Evolutionary conservation across 2,113 vertebrate species (phyloP).

Genomic region (Bambusicola thoracicus): DNA sequence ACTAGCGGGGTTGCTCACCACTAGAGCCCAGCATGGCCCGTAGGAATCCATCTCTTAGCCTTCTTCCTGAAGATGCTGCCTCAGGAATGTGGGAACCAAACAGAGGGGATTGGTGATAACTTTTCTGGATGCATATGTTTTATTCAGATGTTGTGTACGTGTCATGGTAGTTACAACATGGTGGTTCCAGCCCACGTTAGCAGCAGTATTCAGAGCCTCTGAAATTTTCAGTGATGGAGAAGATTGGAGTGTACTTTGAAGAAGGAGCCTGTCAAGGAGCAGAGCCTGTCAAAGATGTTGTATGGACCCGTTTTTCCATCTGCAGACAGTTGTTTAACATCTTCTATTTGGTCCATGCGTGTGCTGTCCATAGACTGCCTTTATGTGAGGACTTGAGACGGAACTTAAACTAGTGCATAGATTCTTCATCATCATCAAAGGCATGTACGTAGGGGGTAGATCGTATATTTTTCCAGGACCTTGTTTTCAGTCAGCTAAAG

Average conservation of each 20-base stretch:
- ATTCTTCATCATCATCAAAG: neutral
- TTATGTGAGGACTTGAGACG: neutral
- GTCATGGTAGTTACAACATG: neutral
- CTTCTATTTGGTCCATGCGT: neutral
- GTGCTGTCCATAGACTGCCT: neutral
- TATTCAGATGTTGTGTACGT: neutral
- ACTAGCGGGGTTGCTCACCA: neutral
- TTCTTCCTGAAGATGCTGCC: neutral
- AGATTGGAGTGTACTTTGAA: neutral
- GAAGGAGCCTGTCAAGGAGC: neutral
- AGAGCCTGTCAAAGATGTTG: neutral
- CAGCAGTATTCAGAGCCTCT: accelerated
- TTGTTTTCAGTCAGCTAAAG: neutral
- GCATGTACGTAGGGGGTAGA: accelerated
- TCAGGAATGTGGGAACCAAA: neutral
- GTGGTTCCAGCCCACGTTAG: neutral
- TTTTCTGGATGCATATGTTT: neutral
- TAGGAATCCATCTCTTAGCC: neutral
- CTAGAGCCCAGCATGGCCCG: too few species aligned
- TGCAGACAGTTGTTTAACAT: neutral
- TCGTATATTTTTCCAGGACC: neutral
- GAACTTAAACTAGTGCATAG: neutral
- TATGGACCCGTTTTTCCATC: neutral
- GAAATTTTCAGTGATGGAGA: neutral
- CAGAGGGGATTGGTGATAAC: neutral